Conservation (phyloP, 2,113 vertebrate species). For the Elanus axillaris region DNA sequence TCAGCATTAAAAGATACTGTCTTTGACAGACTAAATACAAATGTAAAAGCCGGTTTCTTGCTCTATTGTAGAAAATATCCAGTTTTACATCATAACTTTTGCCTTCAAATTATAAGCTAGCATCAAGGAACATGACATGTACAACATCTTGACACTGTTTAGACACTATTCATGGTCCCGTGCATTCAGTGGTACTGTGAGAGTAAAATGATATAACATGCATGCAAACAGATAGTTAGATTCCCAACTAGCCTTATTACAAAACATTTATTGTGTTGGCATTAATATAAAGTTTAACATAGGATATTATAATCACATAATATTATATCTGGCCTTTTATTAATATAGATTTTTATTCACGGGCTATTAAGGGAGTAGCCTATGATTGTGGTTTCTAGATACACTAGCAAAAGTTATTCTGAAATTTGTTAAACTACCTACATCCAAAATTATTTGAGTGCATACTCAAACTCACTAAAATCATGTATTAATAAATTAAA, state of each 20-base stretch:
- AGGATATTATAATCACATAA: neutral
- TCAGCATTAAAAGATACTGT: neutral
- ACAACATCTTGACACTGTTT: neutral
- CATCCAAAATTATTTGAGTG: neutral
- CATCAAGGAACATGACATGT: neutral
- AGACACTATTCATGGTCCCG: neutral
- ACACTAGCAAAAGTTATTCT: neutral
- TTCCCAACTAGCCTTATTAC: neutral
- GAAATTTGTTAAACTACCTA: neutral
- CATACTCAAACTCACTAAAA: neutral
- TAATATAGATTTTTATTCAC: neutral
- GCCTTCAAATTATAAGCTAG: neutral
- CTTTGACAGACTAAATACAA: neutral
- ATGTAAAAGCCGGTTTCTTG: neutral
- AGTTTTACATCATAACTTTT: neutral
- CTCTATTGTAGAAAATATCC: neutral
- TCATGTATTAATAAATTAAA: neutral
- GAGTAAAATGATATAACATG: neutral
- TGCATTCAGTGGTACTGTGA: neutral
- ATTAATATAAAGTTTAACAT: neutral
- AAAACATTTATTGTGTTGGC: neutral
- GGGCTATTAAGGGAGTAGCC: neutral
- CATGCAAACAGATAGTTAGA: neutral
- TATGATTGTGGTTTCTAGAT: neutral
- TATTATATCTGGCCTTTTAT: neutral